phyloP scores from a whole-genome alignment of 2,888 invertebrate species.

The Bombylius major region DNA sequence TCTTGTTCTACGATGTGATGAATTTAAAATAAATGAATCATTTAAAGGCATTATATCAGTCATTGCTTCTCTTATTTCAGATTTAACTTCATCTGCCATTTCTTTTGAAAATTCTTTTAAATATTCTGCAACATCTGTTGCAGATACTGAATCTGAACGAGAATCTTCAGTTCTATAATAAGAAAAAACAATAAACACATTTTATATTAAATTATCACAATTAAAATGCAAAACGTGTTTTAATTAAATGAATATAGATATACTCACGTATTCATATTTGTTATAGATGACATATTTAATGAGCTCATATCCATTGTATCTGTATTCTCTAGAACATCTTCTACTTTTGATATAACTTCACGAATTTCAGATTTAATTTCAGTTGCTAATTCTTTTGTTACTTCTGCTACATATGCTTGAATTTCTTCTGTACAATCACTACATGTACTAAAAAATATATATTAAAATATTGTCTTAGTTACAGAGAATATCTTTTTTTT shows the following conservation, averaged over 20 bases:
- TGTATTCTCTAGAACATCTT: constrained; percentile 61
- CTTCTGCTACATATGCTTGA: constrained; percentile 62
- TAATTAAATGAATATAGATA: neutral
- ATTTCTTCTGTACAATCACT: constrained; percentile 45
- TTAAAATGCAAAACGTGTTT: neutral
- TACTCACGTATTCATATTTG: constrained; percentile 2
- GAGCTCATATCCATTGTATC: constrained; percentile 43
- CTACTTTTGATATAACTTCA: constrained; percentile 66
- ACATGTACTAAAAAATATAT: constrained; percentile 22
- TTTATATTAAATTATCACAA: neutral
- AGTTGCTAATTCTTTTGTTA: constrained; percentile 64
- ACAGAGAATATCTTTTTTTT: too few relatives aligned
- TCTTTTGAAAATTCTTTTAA: constrained; percentile 64
- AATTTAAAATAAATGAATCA: constrained; percentile 26
- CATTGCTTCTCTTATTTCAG: constrained; percentile 60
- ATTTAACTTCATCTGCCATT: constrained; percentile 68
- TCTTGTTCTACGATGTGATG: neutral
- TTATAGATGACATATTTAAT: constrained; percentile 11
- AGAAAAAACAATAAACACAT: neutral
- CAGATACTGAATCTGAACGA: constrained; percentile 56
- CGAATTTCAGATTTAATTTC: constrained; percentile 72
- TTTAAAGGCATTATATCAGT: constrained; percentile 51
- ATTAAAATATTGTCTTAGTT: neutral
- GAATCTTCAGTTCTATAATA: constrained; percentile 43
- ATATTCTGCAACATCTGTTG: constrained; percentile 63